A percentile compares a stretch with the other conserved stretches of the same genome.
Evolutionary conservation across 2,888 invertebrate species (phyloP).

Genomic region (Polia nebulosa): DNA sequence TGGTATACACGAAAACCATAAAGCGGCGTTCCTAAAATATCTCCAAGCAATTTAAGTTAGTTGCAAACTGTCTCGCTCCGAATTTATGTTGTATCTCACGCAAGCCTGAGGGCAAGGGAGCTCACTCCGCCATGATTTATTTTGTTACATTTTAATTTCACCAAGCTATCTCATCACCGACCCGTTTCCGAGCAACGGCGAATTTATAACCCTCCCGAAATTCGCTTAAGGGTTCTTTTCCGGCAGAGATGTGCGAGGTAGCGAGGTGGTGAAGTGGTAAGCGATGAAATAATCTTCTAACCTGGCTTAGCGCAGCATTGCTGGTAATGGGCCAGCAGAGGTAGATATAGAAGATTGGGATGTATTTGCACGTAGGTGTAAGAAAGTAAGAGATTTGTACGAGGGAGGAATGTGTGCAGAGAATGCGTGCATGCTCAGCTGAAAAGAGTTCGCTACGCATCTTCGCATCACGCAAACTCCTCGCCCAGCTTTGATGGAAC

Average conservation of each 20-base stretch:
- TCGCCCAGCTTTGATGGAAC: not conserved
- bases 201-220: constrained; percentile 69
- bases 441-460: not conserved
- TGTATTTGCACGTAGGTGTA: too few species aligned
- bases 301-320: too few species aligned
- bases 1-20: not conserved
- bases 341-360: too few species aligned
- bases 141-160: constrained; percentile 82
- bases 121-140: constrained; percentile 76
- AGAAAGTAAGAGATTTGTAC: not conserved
- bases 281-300: not conserved
- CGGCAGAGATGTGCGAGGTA: not conserved
- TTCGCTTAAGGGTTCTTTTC: constrained; percentile 43
- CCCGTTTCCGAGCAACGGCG: constrained; percentile 65
- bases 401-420: not conserved
- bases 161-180: constrained; percentile 78
- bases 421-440: not conserved
- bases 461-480: not conserved
- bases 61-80: constrained; percentile 59
- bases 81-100: constrained; percentile 68
- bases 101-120: constrained; percentile 63
- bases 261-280: not conserved
- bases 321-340: too few species aligned
- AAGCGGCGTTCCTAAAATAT: constrained; percentile 37
- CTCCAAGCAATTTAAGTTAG: constrained; percentile 64